Evolutionary conservation across 2,888 invertebrate species (phyloP), one percentile per base, ranked within the genome.

Genomic region (Cecidostiba fungosa): DNA sequence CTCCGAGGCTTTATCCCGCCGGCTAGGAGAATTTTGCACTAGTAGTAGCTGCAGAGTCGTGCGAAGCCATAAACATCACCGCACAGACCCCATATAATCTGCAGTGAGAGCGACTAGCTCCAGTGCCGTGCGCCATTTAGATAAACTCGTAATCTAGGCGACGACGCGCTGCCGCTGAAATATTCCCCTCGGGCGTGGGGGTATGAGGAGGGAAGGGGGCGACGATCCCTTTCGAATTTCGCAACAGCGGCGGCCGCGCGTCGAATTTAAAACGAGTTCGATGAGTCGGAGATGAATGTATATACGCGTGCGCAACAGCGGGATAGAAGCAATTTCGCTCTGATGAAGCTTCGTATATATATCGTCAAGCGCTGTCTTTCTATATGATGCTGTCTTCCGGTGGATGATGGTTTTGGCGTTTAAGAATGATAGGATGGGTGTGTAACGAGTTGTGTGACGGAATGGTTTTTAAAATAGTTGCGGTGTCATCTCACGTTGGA

Each of bases 111-210:
- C 77, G 83, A 82, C 78, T 84, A 59, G 26, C 77, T 23, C 50
- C 47, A n/a, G 62, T 66, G 91, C 90, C 91, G 91, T 89, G 89
- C 88, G 89, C 91, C 91, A 91, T 92, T 92, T 92, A 92, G 92
- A 92, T 92, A 92, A 92, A 92, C 92, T 92, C 91, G 92, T 92
- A 92, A 92, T 92, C 91, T 92, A 91, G 90, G 90, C 89, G 89
- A 90, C 90, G 89, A 90, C 26, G 59, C 70, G 91, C 89, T 89
- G 90, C 89, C 89, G 88, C 89, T 91, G 91, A 91, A 91, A 92
- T 92, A 92, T 92, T 91, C 89, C 90, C 89, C 88, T 89, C 87
- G 90, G 90, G 90, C 89, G 88, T 88, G 14, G 4, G 72, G 87
- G 87, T 87, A 74, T 85, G 86, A 77, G 85, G 79, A 74, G 29